phyloP scores from a whole-genome alignment of 2,888 invertebrate species.

The Oxyscelio sp. region DNA sequence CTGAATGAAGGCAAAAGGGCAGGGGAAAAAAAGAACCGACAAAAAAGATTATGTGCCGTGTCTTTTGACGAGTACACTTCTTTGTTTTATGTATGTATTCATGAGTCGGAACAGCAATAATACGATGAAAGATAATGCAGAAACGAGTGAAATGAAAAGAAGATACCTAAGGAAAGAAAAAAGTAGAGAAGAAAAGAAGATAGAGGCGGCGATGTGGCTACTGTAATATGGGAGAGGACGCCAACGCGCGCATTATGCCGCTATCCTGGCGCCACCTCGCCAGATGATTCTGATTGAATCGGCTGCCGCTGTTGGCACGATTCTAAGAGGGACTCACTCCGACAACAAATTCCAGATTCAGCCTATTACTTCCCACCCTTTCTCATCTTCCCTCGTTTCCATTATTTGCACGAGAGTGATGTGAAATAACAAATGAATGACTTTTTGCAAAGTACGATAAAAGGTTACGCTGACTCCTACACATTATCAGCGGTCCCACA shows the following conservation, averaged over 20 bases:
- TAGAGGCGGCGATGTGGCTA: conserved; percentile 74
- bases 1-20: background rate
- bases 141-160: conserved; percentile 70
- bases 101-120: conserved; percentile 31
- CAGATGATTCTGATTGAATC: conserved; percentile 83
- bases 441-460: conserved; percentile 9
- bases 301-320: conserved; percentile 77
- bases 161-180: conserved; percentile 52
- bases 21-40: background rate
- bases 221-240: conserved; percentile 77
- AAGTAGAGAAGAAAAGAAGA: conserved; percentile 58
- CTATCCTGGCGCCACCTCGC: conserved; percentile 84
- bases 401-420: conserved; percentile 55
- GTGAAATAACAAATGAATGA: conserved; percentile 38
- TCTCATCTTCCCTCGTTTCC: conserved; percentile 71
- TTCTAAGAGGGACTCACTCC: conserved; percentile 74
- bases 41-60: conserved; percentile 20
- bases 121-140: conserved; percentile 69
- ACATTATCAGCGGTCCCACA: background rate
- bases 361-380: conserved; percentile 79
- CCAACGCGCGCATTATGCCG: conserved; percentile 78
- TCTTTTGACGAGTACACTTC: conserved; percentile 54
- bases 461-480: no score
- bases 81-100: conserved; percentile 55
- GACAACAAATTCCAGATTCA: conserved; percentile 64